Evolutionary conservation across 2,113 vertebrate species (phyloP).

Genomic region (Piprites chloris): DNA sequence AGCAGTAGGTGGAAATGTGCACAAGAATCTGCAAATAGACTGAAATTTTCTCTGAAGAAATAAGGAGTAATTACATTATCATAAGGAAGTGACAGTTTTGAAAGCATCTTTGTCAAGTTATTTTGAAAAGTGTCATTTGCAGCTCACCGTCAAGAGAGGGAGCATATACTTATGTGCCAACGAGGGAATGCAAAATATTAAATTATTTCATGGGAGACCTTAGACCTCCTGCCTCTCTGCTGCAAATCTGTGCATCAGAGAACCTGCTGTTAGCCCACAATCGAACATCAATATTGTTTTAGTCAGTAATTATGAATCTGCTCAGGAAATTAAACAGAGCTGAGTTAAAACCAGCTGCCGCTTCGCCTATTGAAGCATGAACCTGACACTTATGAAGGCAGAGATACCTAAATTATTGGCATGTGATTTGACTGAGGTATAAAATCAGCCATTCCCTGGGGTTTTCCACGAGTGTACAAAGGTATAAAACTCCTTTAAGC

Average conservation of each 20-base stretch:
- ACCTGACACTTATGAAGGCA: neutral
- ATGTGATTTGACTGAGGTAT: neutral
- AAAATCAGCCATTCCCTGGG: neutral
- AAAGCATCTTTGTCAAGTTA: constrained; percentile 9
- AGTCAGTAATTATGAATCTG: neutral
- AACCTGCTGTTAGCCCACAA: neutral
- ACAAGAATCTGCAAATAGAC: neutral
- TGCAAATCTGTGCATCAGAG: neutral
- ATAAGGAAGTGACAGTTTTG: neutral
- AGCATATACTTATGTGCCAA: neutral
- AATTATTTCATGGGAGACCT: neutral
- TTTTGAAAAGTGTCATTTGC: constrained; percentile 18
- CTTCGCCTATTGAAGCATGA: neutral
- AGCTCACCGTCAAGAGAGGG: neutral
- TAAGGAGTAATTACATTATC: neutral
- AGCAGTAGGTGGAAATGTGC: neutral
- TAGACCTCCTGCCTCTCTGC: neutral
- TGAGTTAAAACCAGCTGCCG: neutral
- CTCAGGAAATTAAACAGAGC: neutral
- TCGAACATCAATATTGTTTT: neutral
- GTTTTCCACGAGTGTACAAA: neutral
- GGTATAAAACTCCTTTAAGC: neutral
- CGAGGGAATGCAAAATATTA: neutral
- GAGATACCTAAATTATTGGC: neutral
- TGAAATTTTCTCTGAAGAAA: neutral